A percentile compares a stretch with the other conserved stretches of the same genome.
Evolutionary conservation across 2,888 invertebrate species (phyloP).

Genomic region (Coenonympha glycerion): DNA sequence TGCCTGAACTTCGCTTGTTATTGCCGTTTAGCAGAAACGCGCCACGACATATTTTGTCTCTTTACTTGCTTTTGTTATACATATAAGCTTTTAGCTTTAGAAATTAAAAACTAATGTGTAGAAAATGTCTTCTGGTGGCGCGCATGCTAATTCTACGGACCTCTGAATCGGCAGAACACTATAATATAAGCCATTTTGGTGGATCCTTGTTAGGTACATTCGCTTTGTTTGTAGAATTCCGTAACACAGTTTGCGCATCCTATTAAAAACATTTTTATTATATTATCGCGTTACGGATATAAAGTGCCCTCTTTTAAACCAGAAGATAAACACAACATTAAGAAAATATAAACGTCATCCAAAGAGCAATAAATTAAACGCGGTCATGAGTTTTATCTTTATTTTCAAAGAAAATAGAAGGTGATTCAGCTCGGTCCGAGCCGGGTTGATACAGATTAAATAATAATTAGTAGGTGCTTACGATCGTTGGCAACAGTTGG

Average conservation of each 20-base stretch:
- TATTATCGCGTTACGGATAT: background rate
- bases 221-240: background rate
- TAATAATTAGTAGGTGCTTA: conserved; percentile 31
- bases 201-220: too few relatives aligned
- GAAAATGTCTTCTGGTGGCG: too few relatives aligned
- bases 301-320: background rate
- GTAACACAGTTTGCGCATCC: background rate
- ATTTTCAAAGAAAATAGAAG: conserved; percentile 12
- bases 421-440: conserved; percentile 12
- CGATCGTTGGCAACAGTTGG: conserved; percentile 28
- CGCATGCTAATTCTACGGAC: too few relatives aligned
- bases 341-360: background rate
- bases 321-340: background rate
- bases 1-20: too few relatives aligned
- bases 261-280: background rate
- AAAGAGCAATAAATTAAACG: conserved; percentile 1
- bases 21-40: too few relatives aligned
- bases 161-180: too few relatives aligned
- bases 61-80: too few relatives aligned
- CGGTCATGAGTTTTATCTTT: conserved; percentile 1
- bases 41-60: too few relatives aligned
- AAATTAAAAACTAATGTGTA: too few relatives aligned
- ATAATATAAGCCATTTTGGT: too few relatives aligned
- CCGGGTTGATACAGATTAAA: conserved; percentile 25
- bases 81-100: too few relatives aligned